Percentiles rank a stretch among this genome's conserved stretches.
Conservation (phyloP, 2,797 vertebrate genomes). For the Molossus molossus region DNA sequence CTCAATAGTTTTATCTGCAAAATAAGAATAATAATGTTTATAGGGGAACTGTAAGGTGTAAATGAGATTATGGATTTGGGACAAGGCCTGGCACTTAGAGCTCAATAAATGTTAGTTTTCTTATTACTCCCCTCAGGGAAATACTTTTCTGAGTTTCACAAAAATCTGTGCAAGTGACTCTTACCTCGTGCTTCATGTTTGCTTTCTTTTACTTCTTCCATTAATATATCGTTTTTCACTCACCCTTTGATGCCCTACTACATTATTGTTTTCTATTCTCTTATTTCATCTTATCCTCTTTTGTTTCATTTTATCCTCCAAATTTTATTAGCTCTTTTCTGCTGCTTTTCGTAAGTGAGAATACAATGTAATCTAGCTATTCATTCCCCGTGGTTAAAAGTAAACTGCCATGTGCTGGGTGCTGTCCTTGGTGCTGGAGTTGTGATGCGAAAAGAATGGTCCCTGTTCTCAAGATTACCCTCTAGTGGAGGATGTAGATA, state of each 20-base stretch:
- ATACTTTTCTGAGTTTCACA: not conserved
- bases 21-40: slow-evolving; percentile 8
- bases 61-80: slow-evolving; percentile 20
- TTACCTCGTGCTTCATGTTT: not conserved
- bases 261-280: not conserved
- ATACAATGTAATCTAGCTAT: not conserved
- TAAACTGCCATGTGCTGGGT: fast-evolving
- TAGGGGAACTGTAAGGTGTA: not conserved
- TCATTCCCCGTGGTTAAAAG: not conserved
- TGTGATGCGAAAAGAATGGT: not conserved
- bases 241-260: not conserved
- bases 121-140: not conserved
- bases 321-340: not conserved
- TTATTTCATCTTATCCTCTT: not conserved
- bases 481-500: not conserved
- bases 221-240: not conserved
- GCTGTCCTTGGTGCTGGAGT: slow-evolving; percentile 68
- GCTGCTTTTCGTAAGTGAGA: not conserved
- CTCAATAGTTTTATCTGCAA: slow-evolving; percentile 47
- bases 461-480: not conserved
- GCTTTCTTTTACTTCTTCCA: slow-evolving; percentile 14
- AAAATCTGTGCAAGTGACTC: not conserved
- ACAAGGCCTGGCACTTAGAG: not conserved
- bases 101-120: not conserved
- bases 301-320: slow-evolving; percentile 47